Conservation (phyloP, 2,888 invertebrate genomes). For the Brachynemurus nebulosus region DNA sequence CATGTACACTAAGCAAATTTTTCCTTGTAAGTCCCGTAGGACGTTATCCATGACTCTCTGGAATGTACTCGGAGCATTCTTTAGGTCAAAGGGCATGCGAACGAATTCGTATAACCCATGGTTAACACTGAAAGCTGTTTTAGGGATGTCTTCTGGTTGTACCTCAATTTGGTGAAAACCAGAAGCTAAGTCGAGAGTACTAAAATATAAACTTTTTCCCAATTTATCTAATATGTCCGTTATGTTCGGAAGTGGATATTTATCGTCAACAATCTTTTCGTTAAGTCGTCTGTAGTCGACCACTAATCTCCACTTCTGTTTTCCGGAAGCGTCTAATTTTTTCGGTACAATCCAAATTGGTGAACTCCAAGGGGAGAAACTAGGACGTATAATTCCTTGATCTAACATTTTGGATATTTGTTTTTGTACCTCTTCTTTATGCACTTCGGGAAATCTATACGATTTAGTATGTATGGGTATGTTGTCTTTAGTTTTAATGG, state of each 20-base stretch:
- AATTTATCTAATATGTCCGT: slow-evolving; percentile 12
- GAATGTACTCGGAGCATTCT: slow-evolving; percentile 18
- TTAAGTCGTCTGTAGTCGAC: slow-evolving; percentile 25
- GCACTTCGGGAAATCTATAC: slow-evolving; percentile 19
- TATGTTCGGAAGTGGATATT: too few relatives aligned
- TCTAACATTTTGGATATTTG: slow-evolving; percentile 23
- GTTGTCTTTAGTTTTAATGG: slow-evolving; percentile 16
- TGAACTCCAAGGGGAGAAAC: too few relatives aligned
- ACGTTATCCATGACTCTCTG: slow-evolving; percentile 17
- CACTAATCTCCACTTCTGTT: too few relatives aligned
- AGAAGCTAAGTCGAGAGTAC: slow-evolving; percentile 17
- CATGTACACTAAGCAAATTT: slow-evolving; percentile 14
- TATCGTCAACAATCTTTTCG: slow-evolving; percentile 22
- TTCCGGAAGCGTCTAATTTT: too few relatives aligned
- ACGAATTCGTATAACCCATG: slow-evolving; percentile 19
- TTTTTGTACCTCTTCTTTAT: slow-evolving; percentile 21
- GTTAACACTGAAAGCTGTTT: slow-evolving; percentile 19
- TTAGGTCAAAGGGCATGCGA: slow-evolving; percentile 18
- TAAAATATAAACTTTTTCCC: slow-evolving; percentile 17
- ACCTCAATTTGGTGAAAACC: slow-evolving; percentile 21
- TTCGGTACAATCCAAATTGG: too few relatives aligned
- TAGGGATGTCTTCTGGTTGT: slow-evolving; percentile 14
- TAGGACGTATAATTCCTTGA: slow-evolving; percentile 24
- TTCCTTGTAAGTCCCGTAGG: slow-evolving; percentile 9
- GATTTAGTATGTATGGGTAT: slow-evolving; percentile 21